Evolutionary conservation across 2,113 vertebrate genomes (phyloP), one percentile per base, ranked within the genome.

Genomic region (Prunella fulvescens): DNA sequence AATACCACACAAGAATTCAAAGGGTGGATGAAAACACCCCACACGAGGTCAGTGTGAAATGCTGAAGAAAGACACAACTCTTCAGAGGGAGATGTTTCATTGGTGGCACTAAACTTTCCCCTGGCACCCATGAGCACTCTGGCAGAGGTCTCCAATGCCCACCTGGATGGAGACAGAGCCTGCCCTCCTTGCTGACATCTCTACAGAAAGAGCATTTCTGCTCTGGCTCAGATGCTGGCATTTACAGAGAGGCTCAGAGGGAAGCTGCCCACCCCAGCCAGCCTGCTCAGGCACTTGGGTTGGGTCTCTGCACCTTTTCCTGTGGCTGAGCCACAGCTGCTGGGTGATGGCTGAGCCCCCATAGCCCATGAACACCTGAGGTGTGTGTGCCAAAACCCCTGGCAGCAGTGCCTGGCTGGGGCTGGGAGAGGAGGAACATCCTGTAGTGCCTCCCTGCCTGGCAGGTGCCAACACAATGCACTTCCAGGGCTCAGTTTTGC

Each of bases 11-110:
- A 1, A 2, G 28, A 77, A 61, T n/a, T 66, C 35, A 50, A 8
- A 10, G 51, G 28, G 33, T 20, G 9, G 39, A 70, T 18, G 33
- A 90, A 54, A 53, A 3, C 10, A 54, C 11, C 42, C 19, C 0
- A 0, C 20, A 18, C 0, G 0, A 90, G 56, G 51, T 51, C 51
- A n/a, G 23, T 0, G 0, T 29, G 45, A 56, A 84, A 74, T 8
- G 19, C 15, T 14, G 70, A 71, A 14, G 28, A 35, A 80, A 53
- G 50, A 61, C 1, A 7, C 0, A 0, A 5, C 14, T 45, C 31
- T 54, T 50, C 39, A 56, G 37, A 53, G 33, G n/a, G 10, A 85
- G 35, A 14, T 3, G 24, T 16, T 51, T 25, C 71, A 37, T 1
- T 51, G 82, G 42, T 11, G 0, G 0, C 33, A 67, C n/a, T 39